phyloP scores from a whole-genome alignment of 2,888 invertebrate species.

The Drosophila macrospina region DNA sequence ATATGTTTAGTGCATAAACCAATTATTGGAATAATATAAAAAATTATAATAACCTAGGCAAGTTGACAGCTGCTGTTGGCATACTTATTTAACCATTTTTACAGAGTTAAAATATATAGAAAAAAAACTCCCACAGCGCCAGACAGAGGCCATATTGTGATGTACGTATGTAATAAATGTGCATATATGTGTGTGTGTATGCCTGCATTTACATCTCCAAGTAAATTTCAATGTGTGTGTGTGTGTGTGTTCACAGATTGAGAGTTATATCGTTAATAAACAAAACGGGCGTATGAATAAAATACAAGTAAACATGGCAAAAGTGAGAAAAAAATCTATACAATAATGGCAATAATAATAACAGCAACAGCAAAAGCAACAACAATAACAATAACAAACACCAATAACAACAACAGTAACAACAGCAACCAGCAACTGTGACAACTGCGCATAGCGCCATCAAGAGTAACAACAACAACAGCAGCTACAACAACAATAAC shows the following conservation, averaged over 20 bases:
- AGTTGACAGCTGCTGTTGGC: not conserved
- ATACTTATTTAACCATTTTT: not conserved
- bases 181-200: not conserved
- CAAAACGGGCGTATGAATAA: constrained; percentile 57
- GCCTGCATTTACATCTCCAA: not conserved
- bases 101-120: constrained; percentile 21
- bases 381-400: constrained; percentile 29
- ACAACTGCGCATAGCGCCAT: constrained; percentile 61
- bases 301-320: constrained; percentile 36
- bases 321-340: constrained; percentile 51
- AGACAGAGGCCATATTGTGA: constrained; percentile 18
- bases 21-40: too few species aligned
- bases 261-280: constrained; percentile 59
- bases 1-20: too few species aligned
- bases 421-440: constrained; percentile 40
- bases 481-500: constrained; percentile 18
- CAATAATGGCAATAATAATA: constrained; percentile 52
- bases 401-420: constrained; percentile 10
- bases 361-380: constrained; percentile 27
- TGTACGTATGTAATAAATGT: not conserved
- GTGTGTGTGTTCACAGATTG: constrained; percentile 38
- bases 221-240: constrained; percentile 1
- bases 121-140: constrained; percentile 27
- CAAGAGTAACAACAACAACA: constrained; percentile 26
- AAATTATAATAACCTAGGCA: too few species aligned